Conservation (phyloP, 1,140 invertebrate species). For the Tribolium castaneum region DNA sequence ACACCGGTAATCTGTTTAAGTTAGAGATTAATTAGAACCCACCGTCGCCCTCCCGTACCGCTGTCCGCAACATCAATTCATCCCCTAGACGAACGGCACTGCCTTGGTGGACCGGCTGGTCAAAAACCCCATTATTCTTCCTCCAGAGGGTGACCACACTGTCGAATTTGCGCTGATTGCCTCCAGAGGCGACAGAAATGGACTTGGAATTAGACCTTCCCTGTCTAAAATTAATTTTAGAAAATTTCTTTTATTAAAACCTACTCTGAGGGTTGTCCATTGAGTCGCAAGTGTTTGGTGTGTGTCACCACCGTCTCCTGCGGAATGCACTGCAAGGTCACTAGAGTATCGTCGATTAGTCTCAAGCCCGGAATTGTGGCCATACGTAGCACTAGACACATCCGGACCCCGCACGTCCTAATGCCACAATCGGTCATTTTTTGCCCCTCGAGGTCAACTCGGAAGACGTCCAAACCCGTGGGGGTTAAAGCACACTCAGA, state of each 20-base stretch:
- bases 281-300: conserved; percentile 64
- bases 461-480: conserved; percentile 32
- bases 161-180: conserved; percentile 69
- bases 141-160: conserved; percentile 71
- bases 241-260: background rate
- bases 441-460: conserved; percentile 51
- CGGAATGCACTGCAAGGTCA: conserved; percentile 72
- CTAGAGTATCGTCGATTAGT: conserved; percentile 71
- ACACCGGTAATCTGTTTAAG: conserved; percentile 2
- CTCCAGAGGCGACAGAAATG: conserved; percentile 67
- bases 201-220: conserved; percentile 63
- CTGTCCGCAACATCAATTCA: conserved; percentile 71
- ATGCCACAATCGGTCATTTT: conserved; percentile 62
- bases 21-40: conserved; percentile 43
- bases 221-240: conserved; percentile 6
- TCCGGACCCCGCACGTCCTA: conserved; percentile 59
- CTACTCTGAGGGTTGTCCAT: conserved; percentile 29
- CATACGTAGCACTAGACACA: conserved; percentile 72
- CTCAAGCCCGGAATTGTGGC: conserved; percentile 71
- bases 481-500: conserved; percentile 42
- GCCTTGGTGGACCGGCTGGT: conserved; percentile 67
- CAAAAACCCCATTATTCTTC: conserved; percentile 66
- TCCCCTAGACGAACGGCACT: conserved; percentile 73
- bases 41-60: conserved; percentile 73
- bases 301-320: conserved; percentile 71